A percentile compares a stretch with the other conserved stretches of the same genome.
Evolutionary conservation across 2,797 vertebrate species (phyloP).

Genomic region (Pogonophryne albipinna): DNA sequence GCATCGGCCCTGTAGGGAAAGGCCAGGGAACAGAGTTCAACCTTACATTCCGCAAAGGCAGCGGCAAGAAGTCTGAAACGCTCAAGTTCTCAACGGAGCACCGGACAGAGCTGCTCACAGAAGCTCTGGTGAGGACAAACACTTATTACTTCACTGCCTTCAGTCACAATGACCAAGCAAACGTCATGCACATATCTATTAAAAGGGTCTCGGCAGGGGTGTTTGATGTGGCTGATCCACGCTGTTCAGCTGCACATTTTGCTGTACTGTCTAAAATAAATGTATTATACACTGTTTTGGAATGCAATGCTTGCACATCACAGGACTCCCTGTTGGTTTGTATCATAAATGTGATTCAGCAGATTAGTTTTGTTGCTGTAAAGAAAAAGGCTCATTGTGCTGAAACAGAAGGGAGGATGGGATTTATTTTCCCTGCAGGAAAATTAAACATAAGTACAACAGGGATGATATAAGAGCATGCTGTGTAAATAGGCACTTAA

Average conservation of each 20-base stretch:
- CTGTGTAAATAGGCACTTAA: neutral
- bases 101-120: conserved; percentile 98
- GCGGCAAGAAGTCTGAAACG: conserved; percentile 96
- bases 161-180: neutral
- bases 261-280: conserved; percentile 17
- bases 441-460: neutral
- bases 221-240: conserved; percentile 8
- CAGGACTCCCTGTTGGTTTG: conserved; percentile 15
- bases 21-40: conserved; percentile 98
- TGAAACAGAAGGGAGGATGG: neutral
- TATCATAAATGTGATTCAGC: conserved; percentile 32
- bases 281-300: neutral
- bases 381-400: conserved; percentile 13
- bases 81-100: conserved; percentile 99
- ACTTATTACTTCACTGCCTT: neutral
- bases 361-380: conserved; percentile 16
- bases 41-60: conserved; percentile 98
- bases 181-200: neutral
- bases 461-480: neutral
- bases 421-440: conserved; percentile 4
- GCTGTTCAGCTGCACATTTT: conserved; percentile 16
- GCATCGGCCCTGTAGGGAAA: conserved; percentile 95
- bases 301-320: conserved; percentile 43
- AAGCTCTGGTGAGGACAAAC: conserved; percentile 91
- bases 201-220: neutral